Percentiles rank a stretch among this genome's conserved stretches.
Conservation (phyloP, 2,888 invertebrate genomes). For the Tenthredo amoena region DNA sequence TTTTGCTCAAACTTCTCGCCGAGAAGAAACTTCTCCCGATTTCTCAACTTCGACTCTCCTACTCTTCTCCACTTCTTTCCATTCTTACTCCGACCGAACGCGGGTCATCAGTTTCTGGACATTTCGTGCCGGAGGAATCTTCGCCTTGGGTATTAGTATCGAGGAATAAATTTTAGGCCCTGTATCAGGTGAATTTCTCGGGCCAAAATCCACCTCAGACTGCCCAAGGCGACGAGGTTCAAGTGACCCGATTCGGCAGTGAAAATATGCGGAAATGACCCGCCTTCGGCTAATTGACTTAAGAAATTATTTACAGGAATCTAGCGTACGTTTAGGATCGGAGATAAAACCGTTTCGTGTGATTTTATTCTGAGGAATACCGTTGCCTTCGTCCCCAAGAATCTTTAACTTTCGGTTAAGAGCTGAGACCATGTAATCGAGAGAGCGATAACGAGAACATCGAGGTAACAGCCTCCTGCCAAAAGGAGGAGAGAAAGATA, state of each 20-base stretch:
- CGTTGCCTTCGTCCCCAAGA: neutral
- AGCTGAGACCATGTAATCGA: neutral
- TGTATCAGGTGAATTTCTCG: neutral
- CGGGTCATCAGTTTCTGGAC: neutral
- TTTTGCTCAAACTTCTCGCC: constrained; percentile 17
- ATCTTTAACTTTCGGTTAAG: neutral
- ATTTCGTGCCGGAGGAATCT: neutral
- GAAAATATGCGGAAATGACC: neutral
- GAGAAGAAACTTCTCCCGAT: constrained; percentile 20
- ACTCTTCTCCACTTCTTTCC: neutral
- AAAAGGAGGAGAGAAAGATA: neutral
- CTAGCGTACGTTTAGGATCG: neutral
- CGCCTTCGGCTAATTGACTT: neutral
- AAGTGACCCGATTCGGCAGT: neutral
- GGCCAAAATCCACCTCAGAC: neutral
- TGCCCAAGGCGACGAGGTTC: neutral
- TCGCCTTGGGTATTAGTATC: neutral
- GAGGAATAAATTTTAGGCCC: neutral
- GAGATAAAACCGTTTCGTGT: neutral
- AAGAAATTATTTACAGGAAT: neutral
- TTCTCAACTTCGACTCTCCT: neutral
- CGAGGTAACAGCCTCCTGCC: neutral
- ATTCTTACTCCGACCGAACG: neutral
- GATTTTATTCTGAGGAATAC: constrained; percentile 16
- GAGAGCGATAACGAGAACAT: constrained; percentile 35